A percentile compares a stretch with the other conserved stretches of the same genome.
Evolutionary conservation across 2,113 vertebrate species (phyloP).

Genomic region (cattle (Bos taurus)): ARS-UCD2.0 NC_037344.1:18852501-18853000

Average conservation of each 20-base stretch:
- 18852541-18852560: slow-evolving; percentile 10
- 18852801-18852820: not conserved
- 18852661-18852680: slow-evolving; percentile 12
- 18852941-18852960: not conserved
- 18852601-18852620: slow-evolving; percentile 49
- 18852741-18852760: not conserved
- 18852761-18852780: not conserved
- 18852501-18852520: not conserved
- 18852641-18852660: slow-evolving; percentile 36
- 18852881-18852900: not conserved
- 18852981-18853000: not conserved
- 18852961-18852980: not conserved
- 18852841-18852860: not conserved
- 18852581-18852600: slow-evolving; percentile 39
- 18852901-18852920: not conserved
- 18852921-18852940: not conserved
- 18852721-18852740: not conserved
- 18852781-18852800: not conserved
- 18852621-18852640: not conserved
- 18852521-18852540: not conserved
- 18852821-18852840: not conserved
- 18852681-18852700: not conserved
- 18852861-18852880: not conserved
- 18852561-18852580: slow-evolving; percentile 32
- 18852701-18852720: not conserved